Evolutionary conservation across 2,888 invertebrate species (phyloP), one percentile per base, ranked within the genome.

Genomic region (Dascillus cervinus): DNA sequence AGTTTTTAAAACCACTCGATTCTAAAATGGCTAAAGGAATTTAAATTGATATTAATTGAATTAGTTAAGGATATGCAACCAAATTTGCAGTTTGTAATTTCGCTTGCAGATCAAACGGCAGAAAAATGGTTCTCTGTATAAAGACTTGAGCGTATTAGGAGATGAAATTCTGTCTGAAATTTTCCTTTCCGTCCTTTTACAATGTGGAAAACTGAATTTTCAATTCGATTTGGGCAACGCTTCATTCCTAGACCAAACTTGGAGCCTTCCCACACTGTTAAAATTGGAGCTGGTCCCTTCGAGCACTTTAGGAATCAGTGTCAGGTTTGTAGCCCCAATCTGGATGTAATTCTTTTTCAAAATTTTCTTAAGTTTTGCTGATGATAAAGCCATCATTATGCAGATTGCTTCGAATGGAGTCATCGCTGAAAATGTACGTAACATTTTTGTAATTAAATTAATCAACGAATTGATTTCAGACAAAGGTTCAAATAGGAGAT

Each of bases 81-180:
- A n/a, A n/a, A n/a, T n/a, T 21, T 32, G 30, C 6, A 13, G 15
- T 13, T 21, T 39, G 5, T 2, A 24, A 11, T 17, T n/a, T 32
- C 4, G 4, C 12, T 32, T 27, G 11, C 11, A 34, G 36, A 28
- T 40, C 34, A 30, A 35, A 37, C 32, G 41, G 27, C 36, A 46
- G 14, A 50, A 49, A 36, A 42, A 29, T 21, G 37, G 43, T 14
- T 22, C 34, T 11, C 43, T 64, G 50, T 56, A 65, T 35, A 37
- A 55, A 41, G 47, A 55, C 30, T 64, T 64, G 43, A 69, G 69
- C 1, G 71, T 77, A 32, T 51, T 78, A 11, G 77, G 77, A 4
- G 72, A 79, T 62, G 77, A 77, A 58, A 79, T 79, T 43, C 52
- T 79, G 12, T 62, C 66, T 0, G 70, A 75, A 56, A 73, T 77